Conservation (phyloP, 2,888 invertebrate species). For the Yponomeuta plumbellus region DNA sequence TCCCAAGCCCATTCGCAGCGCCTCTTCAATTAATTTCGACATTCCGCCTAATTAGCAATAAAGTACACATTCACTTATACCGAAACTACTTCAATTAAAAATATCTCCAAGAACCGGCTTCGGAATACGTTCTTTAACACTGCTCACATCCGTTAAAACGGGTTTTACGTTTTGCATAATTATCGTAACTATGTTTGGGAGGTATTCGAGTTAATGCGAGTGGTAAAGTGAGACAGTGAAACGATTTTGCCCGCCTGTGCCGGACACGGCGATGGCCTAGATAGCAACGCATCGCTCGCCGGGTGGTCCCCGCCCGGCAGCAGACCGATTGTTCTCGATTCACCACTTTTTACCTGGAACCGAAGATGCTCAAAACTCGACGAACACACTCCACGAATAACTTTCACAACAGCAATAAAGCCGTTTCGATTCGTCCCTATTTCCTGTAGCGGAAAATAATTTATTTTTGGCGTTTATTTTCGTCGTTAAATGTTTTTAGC, state of each 20-base stretch:
- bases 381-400: neutral
- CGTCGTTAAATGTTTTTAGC: neutral
- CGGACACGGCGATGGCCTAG: constrained; percentile 7
- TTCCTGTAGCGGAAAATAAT: neutral
- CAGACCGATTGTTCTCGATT: constrained; percentile 1
- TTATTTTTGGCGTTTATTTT: neutral
- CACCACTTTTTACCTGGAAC: neutral
- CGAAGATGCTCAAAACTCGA: neutral
- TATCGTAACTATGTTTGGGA: constrained; percentile 7
- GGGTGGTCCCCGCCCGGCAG: neutral
- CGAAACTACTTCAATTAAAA: constrained; percentile 8
- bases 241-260: constrained; percentile 5
- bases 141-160: constrained; percentile 12
- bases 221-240: neutral
- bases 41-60: constrained; percentile 18
- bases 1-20: constrained; percentile 1
- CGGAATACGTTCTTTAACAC: constrained; percentile 10
- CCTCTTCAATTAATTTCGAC: constrained; percentile 17
- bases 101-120: constrained; percentile 6
- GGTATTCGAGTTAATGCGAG: neutral
- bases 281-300: constrained; percentile 5
- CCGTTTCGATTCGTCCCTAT: neutral
- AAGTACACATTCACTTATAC: neutral
- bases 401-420: neutral
- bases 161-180: constrained; percentile 10